Conservation (phyloP, 1,140 invertebrate genomes). For the Drosophila watanabei region DNA sequence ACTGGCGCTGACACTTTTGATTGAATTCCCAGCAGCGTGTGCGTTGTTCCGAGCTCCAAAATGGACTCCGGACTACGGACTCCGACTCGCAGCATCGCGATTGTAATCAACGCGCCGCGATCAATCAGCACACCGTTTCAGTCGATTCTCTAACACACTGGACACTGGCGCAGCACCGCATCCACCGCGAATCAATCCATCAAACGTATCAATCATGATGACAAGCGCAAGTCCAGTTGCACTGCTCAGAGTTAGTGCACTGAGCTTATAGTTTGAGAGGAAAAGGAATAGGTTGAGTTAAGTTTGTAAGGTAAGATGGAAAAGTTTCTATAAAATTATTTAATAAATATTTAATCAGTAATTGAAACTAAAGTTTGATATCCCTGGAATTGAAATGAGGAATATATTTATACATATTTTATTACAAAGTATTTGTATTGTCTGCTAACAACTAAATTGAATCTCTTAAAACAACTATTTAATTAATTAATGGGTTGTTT, state of each 20-base stretch:
- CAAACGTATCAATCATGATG: slow-evolving; percentile 85
- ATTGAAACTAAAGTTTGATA: not conserved
- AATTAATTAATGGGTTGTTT: not conserved
- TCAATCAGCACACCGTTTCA: slow-evolving; percentile 68
- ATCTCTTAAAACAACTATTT: not conserved
- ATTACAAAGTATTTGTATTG: not conserved
- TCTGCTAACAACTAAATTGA: not conserved
- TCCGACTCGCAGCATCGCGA: slow-evolving; percentile 32
- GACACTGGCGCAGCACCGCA: slow-evolving; percentile 49
- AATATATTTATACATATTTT: not conserved
- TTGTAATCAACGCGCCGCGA: slow-evolving; percentile 80
- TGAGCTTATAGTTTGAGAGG: not conserved
- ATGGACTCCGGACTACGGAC: not conserved
- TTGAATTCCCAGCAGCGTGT: slow-evolving; percentile 83
- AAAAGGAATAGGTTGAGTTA: no score
- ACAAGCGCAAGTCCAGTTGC: slow-evolving; percentile 58
- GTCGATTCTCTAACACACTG: slow-evolving; percentile 63
- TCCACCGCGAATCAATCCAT: slow-evolving; percentile 80
- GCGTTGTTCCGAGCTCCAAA: slow-evolving; percentile 51
- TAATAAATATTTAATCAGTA: not conserved
- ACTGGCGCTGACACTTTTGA: slow-evolving; percentile 81
- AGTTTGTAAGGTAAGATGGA: no score
- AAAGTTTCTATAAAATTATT: no score
- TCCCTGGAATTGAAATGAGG: not conserved
- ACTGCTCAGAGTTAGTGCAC: slow-evolving; percentile 14